These are phyloP conservation scores for Tachina lurida DNA, from an alignment of 2,888 invertebrate genomes.

Conservation along the genomic window DNA sequence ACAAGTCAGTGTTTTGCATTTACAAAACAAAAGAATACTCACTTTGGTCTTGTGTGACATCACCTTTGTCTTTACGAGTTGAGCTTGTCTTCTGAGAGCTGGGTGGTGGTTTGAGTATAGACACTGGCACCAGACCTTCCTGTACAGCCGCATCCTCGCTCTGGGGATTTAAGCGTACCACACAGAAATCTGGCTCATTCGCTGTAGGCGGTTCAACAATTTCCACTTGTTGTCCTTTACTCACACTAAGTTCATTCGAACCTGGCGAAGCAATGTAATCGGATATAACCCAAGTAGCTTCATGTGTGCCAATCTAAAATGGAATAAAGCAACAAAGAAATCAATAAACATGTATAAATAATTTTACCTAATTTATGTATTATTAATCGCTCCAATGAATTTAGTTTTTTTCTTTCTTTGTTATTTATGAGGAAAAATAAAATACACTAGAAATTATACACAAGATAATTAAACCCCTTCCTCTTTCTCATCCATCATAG, in stretches of 20 bases:
- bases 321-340: conserved; percentile 38
- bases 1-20: conserved; percentile 2
- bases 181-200: conserved; percentile 87
- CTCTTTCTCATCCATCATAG: background rate
- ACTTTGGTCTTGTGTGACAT: conserved; percentile 82
- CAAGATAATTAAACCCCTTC: background rate
- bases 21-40: conserved; percentile 57
- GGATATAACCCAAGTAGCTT: conserved; percentile 95
- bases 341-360: conserved; percentile 61
- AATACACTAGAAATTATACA: background rate
- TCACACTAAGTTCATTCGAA: conserved; percentile 91
- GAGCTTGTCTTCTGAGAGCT: conserved; percentile 82
- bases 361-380: conserved; percentile 45
- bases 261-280: conserved; percentile 91
- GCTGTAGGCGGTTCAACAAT: conserved; percentile 90
- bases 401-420: conserved; percentile 19
- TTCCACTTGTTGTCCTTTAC: conserved; percentile 97
- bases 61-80: conserved; percentile 79
- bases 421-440: background rate
- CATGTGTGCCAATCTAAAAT: conserved; percentile 89
- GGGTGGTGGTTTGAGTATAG: conserved; percentile 90
- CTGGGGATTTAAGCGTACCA: conserved; percentile 86
- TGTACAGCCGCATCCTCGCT: conserved; percentile 84
- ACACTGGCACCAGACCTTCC: conserved; percentile 91
- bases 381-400: conserved; percentile 63